phyloP scores from a whole-genome alignment of 2,888 invertebrate species.

The Glyphotaelius pellucidus region DNA sequence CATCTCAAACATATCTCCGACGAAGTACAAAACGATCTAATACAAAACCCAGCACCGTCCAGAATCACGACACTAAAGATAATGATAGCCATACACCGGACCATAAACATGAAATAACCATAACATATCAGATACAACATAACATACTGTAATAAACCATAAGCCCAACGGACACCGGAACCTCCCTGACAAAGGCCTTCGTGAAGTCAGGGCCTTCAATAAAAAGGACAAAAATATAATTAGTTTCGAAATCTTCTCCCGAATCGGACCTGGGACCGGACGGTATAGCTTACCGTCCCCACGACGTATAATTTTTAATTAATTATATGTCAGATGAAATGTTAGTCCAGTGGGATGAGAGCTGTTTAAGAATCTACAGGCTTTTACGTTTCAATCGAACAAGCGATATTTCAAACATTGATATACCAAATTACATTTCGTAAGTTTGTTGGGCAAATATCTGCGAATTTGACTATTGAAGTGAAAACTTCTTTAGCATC shows the following conservation, averaged over 20 bases:
- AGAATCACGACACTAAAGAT: neutral
- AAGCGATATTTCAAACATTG: too few relatives aligned
- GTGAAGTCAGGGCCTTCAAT: neutral
- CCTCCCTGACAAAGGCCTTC: neutral
- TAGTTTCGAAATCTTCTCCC: constrained; percentile 47
- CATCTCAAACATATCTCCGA: neutral
- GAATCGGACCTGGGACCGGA: constrained; percentile 38
- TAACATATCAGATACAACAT: neutral
- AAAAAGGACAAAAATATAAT: constrained; percentile 42
- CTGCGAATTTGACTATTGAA: too few relatives aligned
- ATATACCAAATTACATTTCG: neutral
- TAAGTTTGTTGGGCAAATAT: too few relatives aligned
- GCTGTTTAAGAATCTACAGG: neutral
- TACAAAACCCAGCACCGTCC: neutral
- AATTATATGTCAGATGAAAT: constrained; percentile 21
- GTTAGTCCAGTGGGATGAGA: constrained; percentile 24
- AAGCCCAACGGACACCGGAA: neutral
- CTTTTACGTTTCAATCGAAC: neutral
- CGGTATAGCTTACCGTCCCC: constrained; percentile 37
- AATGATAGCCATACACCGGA: neutral
- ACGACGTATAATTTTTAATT: constrained; percentile 44
- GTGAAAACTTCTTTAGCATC: too few relatives aligned
- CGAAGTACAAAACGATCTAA: neutral
- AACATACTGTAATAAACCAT: neutral
- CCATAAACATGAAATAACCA: neutral